phyloP scores from a whole-genome alignment of 2,113 vertebrate genomes.

The Mormyrus lacerda region DNA sequence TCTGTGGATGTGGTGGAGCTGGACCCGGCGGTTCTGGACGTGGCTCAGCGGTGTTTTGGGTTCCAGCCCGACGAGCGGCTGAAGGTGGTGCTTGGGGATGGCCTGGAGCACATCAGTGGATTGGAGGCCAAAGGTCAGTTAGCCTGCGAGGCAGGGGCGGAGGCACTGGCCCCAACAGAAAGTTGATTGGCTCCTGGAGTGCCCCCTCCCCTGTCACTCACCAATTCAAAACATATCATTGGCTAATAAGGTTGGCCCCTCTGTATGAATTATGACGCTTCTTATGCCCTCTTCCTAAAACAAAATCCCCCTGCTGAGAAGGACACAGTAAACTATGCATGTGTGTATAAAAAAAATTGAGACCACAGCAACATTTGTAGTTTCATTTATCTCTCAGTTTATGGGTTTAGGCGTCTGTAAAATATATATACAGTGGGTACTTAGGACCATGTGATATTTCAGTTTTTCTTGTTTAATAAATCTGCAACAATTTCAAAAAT shows the following conservation, averaged over 20 bases:
- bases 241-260: not conserved
- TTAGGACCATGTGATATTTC: too few relatives aligned
- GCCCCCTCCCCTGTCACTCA: not conserved
- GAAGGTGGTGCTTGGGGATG: constrained; percentile 75
- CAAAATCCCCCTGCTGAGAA: not conserved
- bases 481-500: too few relatives aligned
- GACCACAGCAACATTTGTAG: too few relatives aligned
- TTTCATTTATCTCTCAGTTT: too few relatives aligned
- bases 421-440: too few relatives aligned
- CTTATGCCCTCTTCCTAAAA: not conserved
- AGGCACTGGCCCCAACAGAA: not conserved
- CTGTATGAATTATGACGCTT: not conserved
- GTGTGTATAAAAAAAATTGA: not conserved
- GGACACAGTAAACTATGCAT: not conserved
- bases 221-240: not conserved
- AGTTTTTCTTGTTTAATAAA: too few relatives aligned
- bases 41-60: constrained; percentile 79
- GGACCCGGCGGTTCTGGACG: constrained; percentile 75
- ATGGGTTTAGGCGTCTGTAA: not conserved
- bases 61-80: constrained; percentile 73
- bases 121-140: constrained; percentile 69
- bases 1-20: constrained; percentile 77
- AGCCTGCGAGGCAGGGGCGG: not conserved
- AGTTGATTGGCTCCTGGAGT: not conserved
- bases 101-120: constrained; percentile 68